These are phyloP conservation scores for Hoplodrina ambigua DNA, from an alignment of 2,888 invertebrate species.

Conservation along the genomic window DNA sequence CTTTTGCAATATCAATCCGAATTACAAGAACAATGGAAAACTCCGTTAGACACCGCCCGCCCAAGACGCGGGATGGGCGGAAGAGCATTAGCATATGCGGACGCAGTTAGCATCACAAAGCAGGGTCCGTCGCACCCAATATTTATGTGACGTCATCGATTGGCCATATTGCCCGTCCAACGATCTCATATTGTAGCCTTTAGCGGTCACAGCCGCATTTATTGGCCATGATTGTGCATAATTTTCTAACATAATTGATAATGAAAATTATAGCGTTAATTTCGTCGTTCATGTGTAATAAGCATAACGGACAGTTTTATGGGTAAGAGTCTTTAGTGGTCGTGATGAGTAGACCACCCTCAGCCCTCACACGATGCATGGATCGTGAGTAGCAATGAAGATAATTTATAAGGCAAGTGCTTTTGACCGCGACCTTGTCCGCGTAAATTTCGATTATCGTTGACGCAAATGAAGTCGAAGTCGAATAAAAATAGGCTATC, in stretches of 20 bases:
- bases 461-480: no score
- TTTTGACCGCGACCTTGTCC: no score
- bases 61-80: slow-evolving; percentile 74
- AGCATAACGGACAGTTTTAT: slow-evolving; percentile 50
- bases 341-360: slow-evolving; percentile 7
- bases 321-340: slow-evolving; percentile 10
- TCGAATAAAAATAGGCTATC: no score
- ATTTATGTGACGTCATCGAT: slow-evolving; percentile 79
- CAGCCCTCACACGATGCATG: neutral
- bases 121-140: slow-evolving; percentile 70
- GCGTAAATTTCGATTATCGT: no score
- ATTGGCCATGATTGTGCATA: slow-evolving; percentile 61
- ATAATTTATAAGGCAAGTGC: neutral
- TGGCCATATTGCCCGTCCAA: slow-evolving; percentile 56
- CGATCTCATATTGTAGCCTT: slow-evolving; percentile 50
- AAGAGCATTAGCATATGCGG: slow-evolving; percentile 80
- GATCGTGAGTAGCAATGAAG: neutral
- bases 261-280: slow-evolving; percentile 34
- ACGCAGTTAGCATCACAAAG: slow-evolving; percentile 82
- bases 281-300: slow-evolving; percentile 38
- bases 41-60: slow-evolving; percentile 59
- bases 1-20: slow-evolving; percentile 49
- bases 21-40: slow-evolving; percentile 58
- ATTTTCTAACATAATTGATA: slow-evolving; percentile 57
- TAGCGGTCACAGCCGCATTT: slow-evolving; percentile 55